Base-by-base conservation (phyloP, 1,140 invertebrate species). In the Schlechtendalia chinensis region DNA sequence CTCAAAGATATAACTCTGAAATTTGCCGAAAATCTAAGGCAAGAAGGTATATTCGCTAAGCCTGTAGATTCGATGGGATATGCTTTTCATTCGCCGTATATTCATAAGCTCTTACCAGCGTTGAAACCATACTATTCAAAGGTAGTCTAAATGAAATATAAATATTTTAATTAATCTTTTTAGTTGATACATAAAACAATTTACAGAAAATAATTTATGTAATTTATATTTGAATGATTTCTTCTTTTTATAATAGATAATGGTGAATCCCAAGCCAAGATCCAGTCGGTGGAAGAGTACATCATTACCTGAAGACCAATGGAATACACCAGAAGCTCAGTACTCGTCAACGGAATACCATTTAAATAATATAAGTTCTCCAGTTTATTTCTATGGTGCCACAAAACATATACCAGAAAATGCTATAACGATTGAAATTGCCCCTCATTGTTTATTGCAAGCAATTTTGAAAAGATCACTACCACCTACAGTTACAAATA, bases 21-120 rank as follows among this genome's bases (percentile, higher is more conserved):
- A 47, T 94, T 94, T 85, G 91, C 94, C 0, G 88, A 87, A 5
- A 86, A 93, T 82, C 84, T 94, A 11, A 89, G 93, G 85, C 86
- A 86, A 0, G 90, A 93, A 82, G 90, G 90, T 4, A 89, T 96
- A 39, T 97, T 97, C 85, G 93, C 92, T 8, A 91, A 92, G 83
- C 89, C 92, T 83, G 94, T 96, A 0, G 90, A 93, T 58, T 91
- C 91, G 82, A 91, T 92, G 59, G 93, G 92, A 82, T 92, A 95
- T 67, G 93, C 94, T 10, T 96, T 95, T 85, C 95, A 96, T 84
- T 84, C 83, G 0, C 67, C 29, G 17, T 77, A 81, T 5, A 8
- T 81, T 24, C 27, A 54, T 17, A n/a, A 45, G 12, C 24, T 72
- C 12, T 11, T 79, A 24, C 75, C 56, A 6, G 39, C 12, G 4